Evolutionary conservation across 2,797 vertebrate genomes (phyloP), one percentile per base, ranked within the genome.

Genomic region (Labroides dimidiatus): DNA sequence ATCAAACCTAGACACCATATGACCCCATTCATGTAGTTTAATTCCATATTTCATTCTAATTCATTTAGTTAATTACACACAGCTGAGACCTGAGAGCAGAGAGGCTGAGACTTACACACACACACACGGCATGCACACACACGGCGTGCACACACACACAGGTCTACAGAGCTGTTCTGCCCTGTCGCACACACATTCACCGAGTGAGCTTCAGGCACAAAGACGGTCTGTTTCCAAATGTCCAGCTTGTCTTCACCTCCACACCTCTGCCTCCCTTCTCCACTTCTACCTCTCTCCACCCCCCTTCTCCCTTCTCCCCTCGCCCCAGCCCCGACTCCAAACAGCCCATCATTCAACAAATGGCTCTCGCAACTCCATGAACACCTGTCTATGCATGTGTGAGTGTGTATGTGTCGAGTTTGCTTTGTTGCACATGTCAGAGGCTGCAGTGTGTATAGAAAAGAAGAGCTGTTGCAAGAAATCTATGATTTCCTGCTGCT

Each of bases 171-270:
- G 67, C 70, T 21, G 44, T 52, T 65, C 48, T 78, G 59, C 75
- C 68, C 68, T 51, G 77, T 58, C 65, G 54, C 69, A 75, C 73
- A 75, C 57, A 64, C 66, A 75, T 75, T 76, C 82, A 82, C 52
- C 75, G 76, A 82, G 53, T 52, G 62, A 30, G 63, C 86, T 64
- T 73, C 63, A 41, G 66, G 81, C 86, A 91, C 88, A 92, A 90
- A 90, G 85, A 73, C 82, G 45, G 82, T 70, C 83, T 93, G 87
- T 91, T 87, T 88, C 78, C 80, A 77, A 75, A 82, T 14, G 55
- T 86, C 82, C 72, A 80, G 85, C 78, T 64, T 92, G 89, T 92
- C 90, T 87, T 89, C 91, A 89, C 88, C 75, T 91, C 87, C 84
- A 91, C 91, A 92, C 91, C 87, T 90, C 81, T 79, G 81, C 78